Evolutionary conservation across 2,888 invertebrate species (phyloP), one percentile per base, ranked within the genome.

Genomic region (Anorthoa munda): DNA sequence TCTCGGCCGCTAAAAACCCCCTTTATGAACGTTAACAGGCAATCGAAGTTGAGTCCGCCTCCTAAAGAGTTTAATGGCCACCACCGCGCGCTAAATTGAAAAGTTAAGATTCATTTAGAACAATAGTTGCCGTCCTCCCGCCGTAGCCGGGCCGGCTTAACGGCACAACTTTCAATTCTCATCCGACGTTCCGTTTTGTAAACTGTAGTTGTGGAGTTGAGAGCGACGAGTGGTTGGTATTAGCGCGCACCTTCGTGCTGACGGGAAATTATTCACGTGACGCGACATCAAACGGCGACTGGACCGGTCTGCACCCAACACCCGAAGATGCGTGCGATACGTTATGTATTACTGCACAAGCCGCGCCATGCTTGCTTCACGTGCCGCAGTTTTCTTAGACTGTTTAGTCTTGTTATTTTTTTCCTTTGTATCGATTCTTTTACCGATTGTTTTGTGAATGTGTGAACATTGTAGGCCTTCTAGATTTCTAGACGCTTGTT

Each of bases 21-120:
- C 72, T 87, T 84, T 87, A 83, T 83, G 79, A 87, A 84, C 85
- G 83, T 84, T 87, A 89, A 87, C 84, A 85, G 76, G 87, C 86
- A 88, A 89, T 89, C 86, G 83, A 88, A 90, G 88, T 89, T 84
- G 69, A 82, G 82, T 81, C 79, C 60, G 80, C 71, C 72, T 81
- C 72, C 68, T 83, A 74, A 82, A 83, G 77, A 83, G 81, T 86
- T 81, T 79, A 86, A 86, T 85, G 81, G 80, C 69, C 66, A 65
- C 66, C 75, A 69, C 84, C 67, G 72, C 79, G 83, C 69, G 79
- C 86, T 83, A 74, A 79, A 88, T 87, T 88, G 85, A 86, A 89
- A 88, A 89, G 88, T 89, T 89, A 86, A 84, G 70, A 84, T 88
- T 88, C 77, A 82, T 87, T 85, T 81, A 85, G 82, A 85, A 84